phyloP scores from a whole-genome alignment of 2,113 vertebrate genomes.

The Chionis minor region DNA sequence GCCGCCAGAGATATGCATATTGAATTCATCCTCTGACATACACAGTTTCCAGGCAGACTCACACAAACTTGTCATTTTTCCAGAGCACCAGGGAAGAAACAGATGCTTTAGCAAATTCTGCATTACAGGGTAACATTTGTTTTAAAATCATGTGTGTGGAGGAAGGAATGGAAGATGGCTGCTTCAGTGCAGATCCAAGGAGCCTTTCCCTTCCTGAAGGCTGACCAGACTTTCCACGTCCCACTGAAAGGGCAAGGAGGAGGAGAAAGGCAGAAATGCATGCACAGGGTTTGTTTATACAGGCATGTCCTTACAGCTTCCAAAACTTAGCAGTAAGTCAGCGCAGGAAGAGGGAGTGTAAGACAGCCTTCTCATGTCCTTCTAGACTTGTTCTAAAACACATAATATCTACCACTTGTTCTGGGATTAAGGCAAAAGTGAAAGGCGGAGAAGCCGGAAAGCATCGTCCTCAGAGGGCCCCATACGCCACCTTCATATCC shows the following conservation, averaged over 20 bases:
- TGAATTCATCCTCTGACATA: neutral
- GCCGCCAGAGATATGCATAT: neutral
- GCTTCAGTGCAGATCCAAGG: neutral
- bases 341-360: neutral
- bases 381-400: neutral
- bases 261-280: neutral
- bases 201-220: neutral
- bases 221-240: neutral
- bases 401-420: neutral
- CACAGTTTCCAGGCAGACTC: slow-evolving; percentile 27
- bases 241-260: neutral
- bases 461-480: neutral
- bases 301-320: neutral
- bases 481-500: neutral
- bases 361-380: neutral
- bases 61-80: neutral
- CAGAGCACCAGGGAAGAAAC: neutral
- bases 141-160: neutral
- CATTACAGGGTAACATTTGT: neutral
- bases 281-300: neutral
- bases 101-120: slow-evolving; percentile 22
- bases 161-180: neutral
- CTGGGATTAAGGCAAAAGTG: neutral
- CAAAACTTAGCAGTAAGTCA: neutral
- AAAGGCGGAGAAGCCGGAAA: neutral